These are phyloP conservation scores for Volucella bombylans DNA, from an alignment of 2,888 invertebrate species.

Conservation along the genomic window DNA sequence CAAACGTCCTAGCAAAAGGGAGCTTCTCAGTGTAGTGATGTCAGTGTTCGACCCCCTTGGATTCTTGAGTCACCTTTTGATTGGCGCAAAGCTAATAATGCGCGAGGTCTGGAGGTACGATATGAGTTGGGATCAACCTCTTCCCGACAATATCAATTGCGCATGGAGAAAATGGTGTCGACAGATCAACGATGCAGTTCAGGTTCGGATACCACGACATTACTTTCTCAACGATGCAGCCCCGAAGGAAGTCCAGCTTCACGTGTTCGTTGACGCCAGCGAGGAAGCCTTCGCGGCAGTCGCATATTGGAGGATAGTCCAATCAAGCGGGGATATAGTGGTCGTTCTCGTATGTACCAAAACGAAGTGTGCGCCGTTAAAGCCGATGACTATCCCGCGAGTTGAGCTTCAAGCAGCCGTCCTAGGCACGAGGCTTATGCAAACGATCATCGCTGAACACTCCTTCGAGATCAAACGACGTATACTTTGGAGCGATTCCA, in stretches of 20 bases:
- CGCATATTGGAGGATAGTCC: slow-evolving; percentile 20
- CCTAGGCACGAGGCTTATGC: too few species aligned
- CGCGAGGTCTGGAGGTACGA: slow-evolving; percentile 1
- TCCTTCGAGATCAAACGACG: too few species aligned
- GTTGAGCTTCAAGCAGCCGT: slow-evolving; percentile 24
- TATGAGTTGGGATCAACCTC: slow-evolving; percentile 1
- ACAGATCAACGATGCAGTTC: too few species aligned
- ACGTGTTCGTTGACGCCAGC: background rate
- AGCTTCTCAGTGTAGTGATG: too few species aligned
- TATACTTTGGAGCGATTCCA: too few species aligned
- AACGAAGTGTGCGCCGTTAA: slow-evolving; percentile 15
- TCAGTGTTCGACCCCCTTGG: background rate
- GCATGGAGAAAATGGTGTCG: too few species aligned
- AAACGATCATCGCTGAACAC: too few species aligned
- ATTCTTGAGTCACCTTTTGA: background rate
- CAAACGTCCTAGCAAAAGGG: too few species aligned
- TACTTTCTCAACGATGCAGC: background rate
- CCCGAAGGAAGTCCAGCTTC: slow-evolving; percentile 3
- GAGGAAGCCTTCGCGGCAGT: slow-evolving; percentile 24
- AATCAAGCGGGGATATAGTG: slow-evolving; percentile 20
- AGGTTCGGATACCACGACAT: background rate
- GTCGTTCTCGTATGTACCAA: slow-evolving; percentile 33
- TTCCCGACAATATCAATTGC: background rate
- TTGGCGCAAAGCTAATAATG: background rate
- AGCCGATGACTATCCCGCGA: slow-evolving; percentile 6